Evolutionary conservation across 1,140 invertebrate genomes (phyloP).

Genomic region (Streblospio benedicti): DNA sequence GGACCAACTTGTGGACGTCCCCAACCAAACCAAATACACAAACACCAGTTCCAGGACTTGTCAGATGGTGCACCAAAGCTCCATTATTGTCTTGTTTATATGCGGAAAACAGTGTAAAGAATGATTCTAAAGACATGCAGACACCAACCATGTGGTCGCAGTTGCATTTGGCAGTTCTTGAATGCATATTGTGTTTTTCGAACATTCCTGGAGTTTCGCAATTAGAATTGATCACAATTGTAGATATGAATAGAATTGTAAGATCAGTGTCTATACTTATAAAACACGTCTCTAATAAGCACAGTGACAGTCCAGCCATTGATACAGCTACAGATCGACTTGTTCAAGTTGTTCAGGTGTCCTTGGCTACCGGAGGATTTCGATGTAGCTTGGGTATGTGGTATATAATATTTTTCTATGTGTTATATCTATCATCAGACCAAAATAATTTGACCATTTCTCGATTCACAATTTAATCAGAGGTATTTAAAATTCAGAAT

Average conservation of each 20-base stretch:
- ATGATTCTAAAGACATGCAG: too few relatives aligned
- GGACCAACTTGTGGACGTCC: slow-evolving; percentile 2
- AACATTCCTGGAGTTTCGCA: neutral
- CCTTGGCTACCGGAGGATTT: slow-evolving; percentile 1
- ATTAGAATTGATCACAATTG: slow-evolving; percentile 7
- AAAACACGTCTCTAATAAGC: neutral
- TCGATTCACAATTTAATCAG: too few relatives aligned
- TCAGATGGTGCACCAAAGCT: slow-evolving; percentile 1
- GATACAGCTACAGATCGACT: neutral
- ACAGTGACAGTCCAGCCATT: neutral
- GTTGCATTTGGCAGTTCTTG: neutral
- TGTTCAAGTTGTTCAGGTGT: neutral
- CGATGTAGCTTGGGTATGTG: slow-evolving; percentile 2
- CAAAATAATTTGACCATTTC: too few relatives aligned
- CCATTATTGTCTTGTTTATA: too few relatives aligned
- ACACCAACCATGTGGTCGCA: slow-evolving; percentile 4
- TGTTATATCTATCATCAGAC: too few relatives aligned
- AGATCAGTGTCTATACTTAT: neutral
- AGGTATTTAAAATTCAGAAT: too few relatives aligned
- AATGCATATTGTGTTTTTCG: neutral
- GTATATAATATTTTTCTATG: slow-evolving; percentile 18
- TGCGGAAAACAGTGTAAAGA: too few relatives aligned
- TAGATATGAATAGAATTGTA: slow-evolving; percentile 4
- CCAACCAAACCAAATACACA: slow-evolving; percentile 10
- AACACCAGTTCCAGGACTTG: slow-evolving; percentile 7